Base-by-base conservation (phyloP, 2,888 invertebrate genomes). In the Rhagophthalmus giganteus region DNA sequence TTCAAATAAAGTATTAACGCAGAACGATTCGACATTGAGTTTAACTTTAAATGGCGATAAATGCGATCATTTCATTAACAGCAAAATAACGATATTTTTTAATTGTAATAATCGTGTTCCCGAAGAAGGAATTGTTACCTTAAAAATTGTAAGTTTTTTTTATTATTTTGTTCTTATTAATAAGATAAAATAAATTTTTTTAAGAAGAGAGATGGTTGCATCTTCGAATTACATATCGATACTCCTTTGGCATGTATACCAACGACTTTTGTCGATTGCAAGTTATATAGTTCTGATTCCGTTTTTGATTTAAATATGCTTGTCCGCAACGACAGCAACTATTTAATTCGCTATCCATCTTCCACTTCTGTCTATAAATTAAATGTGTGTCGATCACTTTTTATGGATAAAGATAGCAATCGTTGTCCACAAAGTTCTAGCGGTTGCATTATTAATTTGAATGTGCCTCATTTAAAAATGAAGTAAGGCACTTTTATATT, bases 381-480 rank as follows among this genome's bases (percentile, higher is more conserved):
- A 42, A 53, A 53, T 24, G 20, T 53, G 9, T 53, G 53, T 28
- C 35, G 24, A n/a, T 42, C 53, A 9, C 15, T 53, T 13, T 12
- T 37, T 7, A 38, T n/a, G n/a, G n/a, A 38, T 30, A 27, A n/a
- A 4, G 26, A 31, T 2, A 14, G 30, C 10, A 12, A 24, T 1
- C 11, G 27, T 11, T 53, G 53, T 33, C 12, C 37, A 4, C 7
- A 20, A 2, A 10, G 24, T 28, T 31, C 53, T 1, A 37, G 32
- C 5, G 27, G 20, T 20, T 53, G 47, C 13, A 24, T 42, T 11
- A 10, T 37, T 1, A 42, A 47, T 28, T 16, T 12, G 10, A 41
- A 15, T 1, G 47, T 37, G 33, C 37, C 37, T 4, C 35, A 42
- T 27, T 3, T 28, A 5, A 37, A 33, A 7, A 7, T 24, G 7